phyloP scores from a whole-genome alignment of 2,797 vertebrate genomes.

The Rhinogobio ventralis region DNA sequence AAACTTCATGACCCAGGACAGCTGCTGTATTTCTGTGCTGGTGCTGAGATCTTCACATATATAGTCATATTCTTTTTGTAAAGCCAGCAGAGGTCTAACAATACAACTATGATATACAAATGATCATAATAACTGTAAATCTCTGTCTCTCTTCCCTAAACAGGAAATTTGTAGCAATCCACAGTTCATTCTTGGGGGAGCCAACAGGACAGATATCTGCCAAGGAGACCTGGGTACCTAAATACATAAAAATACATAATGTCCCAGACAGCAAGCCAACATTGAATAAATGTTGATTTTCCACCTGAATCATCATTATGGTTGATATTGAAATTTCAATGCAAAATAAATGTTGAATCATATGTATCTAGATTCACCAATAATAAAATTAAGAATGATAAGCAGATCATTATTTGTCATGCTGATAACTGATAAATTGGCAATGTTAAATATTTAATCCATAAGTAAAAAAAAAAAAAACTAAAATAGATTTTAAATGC shows the following conservation, averaged over 20 bases:
- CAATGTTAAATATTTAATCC: not conserved
- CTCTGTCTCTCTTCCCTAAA: constrained; percentile 24
- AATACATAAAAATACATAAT: not conserved
- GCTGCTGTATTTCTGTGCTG: constrained; percentile 30
- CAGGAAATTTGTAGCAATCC: constrained; percentile 94
- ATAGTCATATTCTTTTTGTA: not conserved
- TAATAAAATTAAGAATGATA: not conserved
- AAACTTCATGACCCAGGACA: constrained; percentile 9
- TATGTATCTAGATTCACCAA: too few species aligned
- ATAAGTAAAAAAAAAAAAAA: not conserved
- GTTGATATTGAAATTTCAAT: too few species aligned
- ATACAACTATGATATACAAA: not conserved
- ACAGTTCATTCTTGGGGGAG: constrained; percentile 87
- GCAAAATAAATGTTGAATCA: too few species aligned
- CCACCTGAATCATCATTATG: too few species aligned
- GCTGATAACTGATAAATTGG: not conserved
- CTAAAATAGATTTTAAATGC: not conserved
- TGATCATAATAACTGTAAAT: not conserved
- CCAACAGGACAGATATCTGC: constrained; percentile 92
- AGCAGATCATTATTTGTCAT: not conserved
- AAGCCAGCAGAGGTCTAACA: not conserved
- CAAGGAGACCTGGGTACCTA: constrained; percentile 89
- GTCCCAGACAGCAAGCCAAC: too few species aligned
- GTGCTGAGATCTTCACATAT: constrained; percentile 1
- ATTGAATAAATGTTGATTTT: too few species aligned